Evolutionary conservation across 2,113 vertebrate species (phyloP).

Genomic region (Rhipidura dahli): DNA sequence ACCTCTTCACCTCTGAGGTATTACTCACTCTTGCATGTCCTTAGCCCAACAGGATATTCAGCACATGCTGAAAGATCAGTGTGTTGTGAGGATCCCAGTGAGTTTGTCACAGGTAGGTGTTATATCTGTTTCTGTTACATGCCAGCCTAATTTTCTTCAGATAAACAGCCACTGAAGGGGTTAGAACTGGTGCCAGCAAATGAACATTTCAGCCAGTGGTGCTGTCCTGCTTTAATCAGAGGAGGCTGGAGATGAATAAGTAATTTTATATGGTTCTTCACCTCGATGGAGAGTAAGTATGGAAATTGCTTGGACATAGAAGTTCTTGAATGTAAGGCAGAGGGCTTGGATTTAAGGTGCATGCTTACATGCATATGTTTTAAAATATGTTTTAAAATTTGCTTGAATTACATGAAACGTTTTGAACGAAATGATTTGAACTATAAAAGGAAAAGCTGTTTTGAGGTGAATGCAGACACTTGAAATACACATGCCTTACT

Average conservation of each 20-base stretch:
- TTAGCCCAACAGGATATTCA: not conserved
- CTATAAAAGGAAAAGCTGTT: not conserved
- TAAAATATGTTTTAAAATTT: not conserved
- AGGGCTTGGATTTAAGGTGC: not conserved
- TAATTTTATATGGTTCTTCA: not conserved
- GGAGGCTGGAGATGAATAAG: not conserved
- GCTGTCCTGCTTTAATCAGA: not conserved
- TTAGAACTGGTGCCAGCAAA: not conserved
- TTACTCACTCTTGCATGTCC: not conserved
- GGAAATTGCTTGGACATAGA: not conserved
- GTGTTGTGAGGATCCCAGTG: not conserved
- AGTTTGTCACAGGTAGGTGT: not conserved
- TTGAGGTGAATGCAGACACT: not conserved
- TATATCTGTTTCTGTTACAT: not conserved
- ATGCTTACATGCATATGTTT: not conserved
- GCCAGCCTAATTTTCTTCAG: not conserved
- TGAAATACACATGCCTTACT: not conserved
- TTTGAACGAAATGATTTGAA: too few relatives aligned
- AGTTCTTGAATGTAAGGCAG: not conserved
- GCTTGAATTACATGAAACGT: rapidly evolving
- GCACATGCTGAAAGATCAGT: not conserved
- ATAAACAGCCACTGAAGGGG: not conserved
- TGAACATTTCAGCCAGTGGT: too few relatives aligned
- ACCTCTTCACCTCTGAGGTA: not conserved
- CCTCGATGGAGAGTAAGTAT: not conserved